Evolutionary conservation across 2,797 vertebrate species (phyloP).

Genomic region (Sebastiscus tertius): DNA sequence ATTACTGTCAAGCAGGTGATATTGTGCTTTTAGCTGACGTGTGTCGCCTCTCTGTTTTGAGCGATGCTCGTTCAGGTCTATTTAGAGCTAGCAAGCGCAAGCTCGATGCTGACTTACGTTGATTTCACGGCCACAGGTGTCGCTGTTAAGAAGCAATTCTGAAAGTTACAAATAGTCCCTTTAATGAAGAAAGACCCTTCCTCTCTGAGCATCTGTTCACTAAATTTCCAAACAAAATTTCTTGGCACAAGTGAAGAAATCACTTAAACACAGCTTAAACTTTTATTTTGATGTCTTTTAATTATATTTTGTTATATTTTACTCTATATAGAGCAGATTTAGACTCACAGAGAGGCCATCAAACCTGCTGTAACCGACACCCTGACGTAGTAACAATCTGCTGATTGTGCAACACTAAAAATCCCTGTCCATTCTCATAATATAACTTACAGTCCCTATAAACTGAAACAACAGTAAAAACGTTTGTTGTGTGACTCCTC

Average conservation of each 20-base stretch:
- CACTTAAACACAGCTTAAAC: background rate
- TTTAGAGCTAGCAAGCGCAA: too few species aligned
- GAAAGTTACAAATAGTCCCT: too few species aligned
- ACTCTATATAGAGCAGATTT: background rate
- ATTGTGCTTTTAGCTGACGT: too few species aligned
- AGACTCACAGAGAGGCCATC: background rate
- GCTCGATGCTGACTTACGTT: too few species aligned
- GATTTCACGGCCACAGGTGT: too few species aligned
- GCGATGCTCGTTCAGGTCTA: too few species aligned
- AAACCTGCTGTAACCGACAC: background rate
- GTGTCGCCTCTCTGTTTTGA: too few species aligned
- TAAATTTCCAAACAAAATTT: background rate
- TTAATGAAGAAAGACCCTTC: background rate
- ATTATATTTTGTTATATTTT: background rate
- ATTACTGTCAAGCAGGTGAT: too few species aligned
- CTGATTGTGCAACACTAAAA: background rate
- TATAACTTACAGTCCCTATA: background rate
- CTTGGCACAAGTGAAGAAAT: background rate
- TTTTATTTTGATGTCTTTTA: background rate
- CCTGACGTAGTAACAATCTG: background rate
- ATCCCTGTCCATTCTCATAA: background rate
- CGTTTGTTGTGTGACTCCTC: background rate
- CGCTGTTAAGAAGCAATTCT: too few species aligned
- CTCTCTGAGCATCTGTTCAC: background rate
- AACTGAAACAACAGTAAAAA: background rate